Base-by-base conservation (phyloP, 2,113 vertebrate species). In the Lipophrys pholis region DNA sequence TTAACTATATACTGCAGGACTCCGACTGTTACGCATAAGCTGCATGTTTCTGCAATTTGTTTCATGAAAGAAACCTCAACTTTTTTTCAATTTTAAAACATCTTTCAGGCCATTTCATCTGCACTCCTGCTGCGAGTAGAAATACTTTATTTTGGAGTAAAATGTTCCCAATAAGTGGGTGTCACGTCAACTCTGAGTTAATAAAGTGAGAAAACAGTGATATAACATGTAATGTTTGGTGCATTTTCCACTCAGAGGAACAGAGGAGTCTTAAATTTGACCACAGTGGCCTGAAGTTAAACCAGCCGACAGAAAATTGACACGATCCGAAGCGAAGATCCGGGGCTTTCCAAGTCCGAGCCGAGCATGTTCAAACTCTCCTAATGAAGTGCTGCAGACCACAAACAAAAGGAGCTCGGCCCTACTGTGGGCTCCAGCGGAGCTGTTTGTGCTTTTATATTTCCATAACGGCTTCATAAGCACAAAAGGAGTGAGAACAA, bases 321-420 rank as follows among this genome's bases (percentile, higher is more conserved):
- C n/a, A 81, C 55, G 53, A 10, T 15, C 78, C 50, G 39, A 66
- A 21, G 8, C 39, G 84, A 64, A 14, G n/a, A 85, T n/a, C 1
- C 8, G 54, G 73, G 69, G 67, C 42, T 82, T 81, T 84, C 63
- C 63, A 11, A 2, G 49, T 83, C 81, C 61, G 35, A 59, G 55
- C 12, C 0, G 38, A 71, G 59, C 42, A n/a, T n/a, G 51, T 62
- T 77, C 62, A 59, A 43, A 36, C 63, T 66, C 76, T n/a, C 60
- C 53, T 87, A 83, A 88, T 59, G 74, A 88, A 89, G 82, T 73
- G 85, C 64, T 7, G 53, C 39, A 2, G 36, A 63, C 79, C 78
- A 41, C 87, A 88, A 87, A 88, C 82, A 83, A 86, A 89, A 82
- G 67, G 55, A 10, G 76, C 49, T 43, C 74, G 11, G 82, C 71